Conservation (phyloP, 1,140 invertebrate genomes). For the Heliconius hewitsoni region DNA sequence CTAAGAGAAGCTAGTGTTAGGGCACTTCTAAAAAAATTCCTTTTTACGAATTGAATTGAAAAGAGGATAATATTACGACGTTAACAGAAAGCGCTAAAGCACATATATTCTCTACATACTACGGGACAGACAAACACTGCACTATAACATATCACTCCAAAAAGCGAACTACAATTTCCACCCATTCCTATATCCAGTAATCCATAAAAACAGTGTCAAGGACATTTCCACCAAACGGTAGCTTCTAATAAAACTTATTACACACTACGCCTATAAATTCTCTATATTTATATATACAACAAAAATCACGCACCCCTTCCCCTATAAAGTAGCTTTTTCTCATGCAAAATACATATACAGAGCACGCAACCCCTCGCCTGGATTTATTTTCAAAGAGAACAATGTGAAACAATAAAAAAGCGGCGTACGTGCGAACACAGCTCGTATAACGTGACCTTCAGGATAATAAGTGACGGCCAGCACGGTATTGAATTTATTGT, state of each 20-base stretch:
- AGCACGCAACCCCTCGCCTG: conserved; percentile 60
- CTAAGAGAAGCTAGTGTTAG: too few species aligned
- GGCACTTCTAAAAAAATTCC: too few species aligned
- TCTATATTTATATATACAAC: conserved; percentile 47
- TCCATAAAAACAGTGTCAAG: conserved; percentile 32
- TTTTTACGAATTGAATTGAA: too few species aligned
- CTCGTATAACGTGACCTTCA: conserved; percentile 60
- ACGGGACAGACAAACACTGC: neutral
- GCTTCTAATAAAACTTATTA: conserved; percentile 51
- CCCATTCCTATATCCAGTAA: neutral
- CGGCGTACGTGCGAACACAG: conserved; percentile 59
- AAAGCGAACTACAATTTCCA: neutral
- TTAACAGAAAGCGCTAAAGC: too few species aligned
- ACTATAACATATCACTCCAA: neutral
- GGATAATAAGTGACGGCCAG: conserved; percentile 50
- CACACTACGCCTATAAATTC: conserved; percentile 51
- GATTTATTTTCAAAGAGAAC: conserved; percentile 69
- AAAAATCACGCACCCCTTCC: conserved; percentile 72
- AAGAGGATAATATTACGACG: too few species aligned
- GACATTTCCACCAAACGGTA: conserved; percentile 25
- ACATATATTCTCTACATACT: too few species aligned
- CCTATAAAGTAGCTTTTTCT: conserved; percentile 59
- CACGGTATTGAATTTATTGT: conserved; percentile 55
- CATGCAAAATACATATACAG: conserved; percentile 71
- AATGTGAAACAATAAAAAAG: conserved; percentile 71